phyloP scores from a whole-genome alignment of 2,888 invertebrate genomes.

The Eilema depressum region DNA sequence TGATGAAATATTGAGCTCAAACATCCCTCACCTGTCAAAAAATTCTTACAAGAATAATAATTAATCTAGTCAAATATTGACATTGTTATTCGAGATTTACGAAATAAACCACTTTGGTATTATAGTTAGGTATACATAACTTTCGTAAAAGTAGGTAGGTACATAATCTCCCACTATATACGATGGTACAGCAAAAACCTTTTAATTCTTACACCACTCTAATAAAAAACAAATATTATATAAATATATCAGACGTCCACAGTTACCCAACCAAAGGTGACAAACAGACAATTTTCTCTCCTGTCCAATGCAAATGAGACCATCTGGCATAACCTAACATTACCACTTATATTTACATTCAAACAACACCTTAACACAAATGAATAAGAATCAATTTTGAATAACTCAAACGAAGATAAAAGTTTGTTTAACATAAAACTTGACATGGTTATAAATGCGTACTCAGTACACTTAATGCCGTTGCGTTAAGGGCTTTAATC shows the following conservation, averaged over 20 bases:
- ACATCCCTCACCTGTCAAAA: neutral
- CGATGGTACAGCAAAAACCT: slow-evolving; percentile 15
- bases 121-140: neutral
- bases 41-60: neutral
- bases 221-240: slow-evolving; percentile 35
- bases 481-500: slow-evolving; percentile 25
- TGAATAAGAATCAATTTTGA: slow-evolving; percentile 34
- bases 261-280: slow-evolving; percentile 66
- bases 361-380: slow-evolving; percentile 28
- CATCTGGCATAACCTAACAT: slow-evolving; percentile 61
- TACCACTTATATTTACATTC: slow-evolving; percentile 30
- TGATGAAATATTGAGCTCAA: neutral
- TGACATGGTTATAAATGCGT: slow-evolving; percentile 32
- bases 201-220: slow-evolving; percentile 41
- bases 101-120: neutral
- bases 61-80: neutral
- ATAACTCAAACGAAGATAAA: slow-evolving; percentile 11
- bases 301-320: slow-evolving; percentile 76
- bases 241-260: slow-evolving; percentile 48
- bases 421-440: slow-evolving; percentile 21
- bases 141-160: slow-evolving; percentile 6
- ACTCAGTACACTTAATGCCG: slow-evolving; percentile 17
- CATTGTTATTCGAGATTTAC: neutral
- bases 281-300: slow-evolving; percentile 74
- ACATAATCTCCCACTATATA: neutral